A percentile compares a stretch with the other conserved stretches of the same genome.
phyloP scores from a whole-genome alignment of 1,140 invertebrate species.

The Megalonaias nervosa region DNA sequence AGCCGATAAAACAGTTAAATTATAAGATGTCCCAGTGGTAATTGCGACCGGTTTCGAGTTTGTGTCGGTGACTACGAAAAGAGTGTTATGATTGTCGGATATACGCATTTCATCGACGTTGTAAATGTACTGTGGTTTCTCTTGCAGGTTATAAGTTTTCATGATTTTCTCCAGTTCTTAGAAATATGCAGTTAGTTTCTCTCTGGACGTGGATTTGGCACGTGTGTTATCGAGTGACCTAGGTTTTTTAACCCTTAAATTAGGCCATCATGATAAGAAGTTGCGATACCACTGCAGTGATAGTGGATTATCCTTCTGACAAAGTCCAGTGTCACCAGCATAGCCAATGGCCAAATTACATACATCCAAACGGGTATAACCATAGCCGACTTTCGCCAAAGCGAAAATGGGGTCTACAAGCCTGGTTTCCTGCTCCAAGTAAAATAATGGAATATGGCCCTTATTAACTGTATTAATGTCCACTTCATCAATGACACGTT shows the following conservation, averaged over 20 bases:
- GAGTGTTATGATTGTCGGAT: conserved; percentile 61
- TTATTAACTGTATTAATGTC: too few relatives aligned
- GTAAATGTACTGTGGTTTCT: conserved; percentile 60
- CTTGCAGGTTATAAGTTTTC: conserved; percentile 29
- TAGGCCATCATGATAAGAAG: conserved; percentile 9
- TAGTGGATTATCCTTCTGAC: not conserved
- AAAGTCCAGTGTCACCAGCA: not conserved
- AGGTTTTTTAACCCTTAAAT: not conserved
- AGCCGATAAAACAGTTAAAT: too few relatives aligned
- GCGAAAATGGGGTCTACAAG: too few relatives aligned
- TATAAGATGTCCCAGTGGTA: conserved; percentile 35
- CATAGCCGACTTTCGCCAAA: too few relatives aligned
- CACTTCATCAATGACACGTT: too few relatives aligned
- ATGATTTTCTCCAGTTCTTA: conserved; percentile 6
- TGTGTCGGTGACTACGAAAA: not conserved
- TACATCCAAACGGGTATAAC: not conserved
- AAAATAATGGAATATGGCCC: too few relatives aligned
- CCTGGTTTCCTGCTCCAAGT: too few relatives aligned
- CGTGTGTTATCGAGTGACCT: conserved; percentile 2
- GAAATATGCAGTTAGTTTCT: not conserved
- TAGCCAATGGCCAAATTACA: conserved; percentile 1
- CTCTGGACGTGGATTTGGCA: not conserved
- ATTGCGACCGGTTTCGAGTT: conserved; percentile 50
- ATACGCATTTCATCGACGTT: conserved; percentile 71
- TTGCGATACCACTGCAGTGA: conserved; percentile 8